Percentiles rank a stretch among this genome's conserved stretches.
Conservation (phyloP, 2,888 invertebrate genomes). For the Choreutis nemorana region DNA sequence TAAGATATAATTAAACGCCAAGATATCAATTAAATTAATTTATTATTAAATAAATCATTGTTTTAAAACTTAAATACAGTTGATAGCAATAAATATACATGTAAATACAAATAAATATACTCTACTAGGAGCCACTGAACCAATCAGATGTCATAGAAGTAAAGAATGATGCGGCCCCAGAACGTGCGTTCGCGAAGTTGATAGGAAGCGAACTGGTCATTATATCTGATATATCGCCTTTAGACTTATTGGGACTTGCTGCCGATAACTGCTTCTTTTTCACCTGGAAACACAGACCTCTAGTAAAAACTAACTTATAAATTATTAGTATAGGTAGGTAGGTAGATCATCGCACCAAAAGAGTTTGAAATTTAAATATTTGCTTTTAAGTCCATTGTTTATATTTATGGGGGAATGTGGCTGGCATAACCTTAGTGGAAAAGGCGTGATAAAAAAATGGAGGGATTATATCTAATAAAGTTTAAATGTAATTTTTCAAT, state of each 20-base stretch:
- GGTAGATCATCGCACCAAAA: too few relatives aligned
- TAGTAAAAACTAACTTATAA: conserved; percentile 7
- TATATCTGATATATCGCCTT: conserved; percentile 40
- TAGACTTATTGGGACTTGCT: conserved; percentile 38
- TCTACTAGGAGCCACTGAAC: conserved; percentile 68
- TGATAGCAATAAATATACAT: conserved; percentile 9
- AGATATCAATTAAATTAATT: too few relatives aligned
- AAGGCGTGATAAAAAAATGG: too few relatives aligned
- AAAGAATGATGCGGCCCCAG: conserved; percentile 82
- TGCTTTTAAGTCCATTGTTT: too few relatives aligned
- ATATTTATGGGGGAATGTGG: too few relatives aligned
- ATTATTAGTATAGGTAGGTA: background rate
- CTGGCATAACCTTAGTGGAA: too few relatives aligned
- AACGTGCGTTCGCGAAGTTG: conserved; percentile 68
- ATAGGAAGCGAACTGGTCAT: conserved; percentile 48
- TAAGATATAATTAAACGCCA: too few relatives aligned
- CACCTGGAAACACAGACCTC: conserved; percentile 23
- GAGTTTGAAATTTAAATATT: too few relatives aligned
- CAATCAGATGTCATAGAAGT: conserved; percentile 85
- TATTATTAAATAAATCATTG: conserved; percentile 8
- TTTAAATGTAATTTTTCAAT: too few relatives aligned
- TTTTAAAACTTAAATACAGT: conserved; percentile 3
- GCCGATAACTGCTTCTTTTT: conserved; percentile 50
- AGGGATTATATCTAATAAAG: too few relatives aligned
- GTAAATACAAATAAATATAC: conserved; percentile 11